phyloP scores from a whole-genome alignment of 2,888 invertebrate genomes.

The Drosophila cyrtoloma region DNA sequence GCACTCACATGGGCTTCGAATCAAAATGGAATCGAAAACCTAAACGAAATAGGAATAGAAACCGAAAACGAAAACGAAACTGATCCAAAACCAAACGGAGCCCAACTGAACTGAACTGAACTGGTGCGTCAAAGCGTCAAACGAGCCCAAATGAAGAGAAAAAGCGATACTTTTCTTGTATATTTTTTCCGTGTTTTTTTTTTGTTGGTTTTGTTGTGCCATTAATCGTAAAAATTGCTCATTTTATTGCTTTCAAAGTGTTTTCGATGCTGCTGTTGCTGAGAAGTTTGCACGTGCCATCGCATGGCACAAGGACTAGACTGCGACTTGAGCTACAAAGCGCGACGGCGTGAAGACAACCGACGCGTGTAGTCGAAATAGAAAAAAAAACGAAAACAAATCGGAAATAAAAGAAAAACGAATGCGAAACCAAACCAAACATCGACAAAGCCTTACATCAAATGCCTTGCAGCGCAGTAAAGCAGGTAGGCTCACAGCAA shows the following conservation, averaged over 20 bases:
- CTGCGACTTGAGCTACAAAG: constrained; percentile 10
- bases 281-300: constrained; percentile 61
- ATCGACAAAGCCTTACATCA: constrained; percentile 35
- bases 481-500: constrained; percentile 46
- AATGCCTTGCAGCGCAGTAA: constrained; percentile 20
- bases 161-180: constrained; percentile 59
- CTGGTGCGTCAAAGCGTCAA: constrained; percentile 38
- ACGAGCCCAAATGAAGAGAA: constrained; percentile 21
- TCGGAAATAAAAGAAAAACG: constrained; percentile 10
- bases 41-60: neutral
- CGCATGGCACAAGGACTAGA: constrained; percentile 5
- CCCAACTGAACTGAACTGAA: constrained; percentile 5
- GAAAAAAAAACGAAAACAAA: constrained; percentile 9
- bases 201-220: constrained; percentile 36
- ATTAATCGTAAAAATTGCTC: constrained; percentile 74
- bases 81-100: constrained; percentile 19
- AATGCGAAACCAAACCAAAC: constrained; percentile 32
- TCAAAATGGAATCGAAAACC: neutral
- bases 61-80: constrained; percentile 3
- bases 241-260: constrained; percentile 72
- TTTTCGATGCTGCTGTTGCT: constrained; percentile 33
- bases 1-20: constrained; percentile 23
- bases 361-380: constrained; percentile 39
- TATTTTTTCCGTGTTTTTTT: neutral
- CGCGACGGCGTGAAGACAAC: constrained; percentile 32